phyloP scores from a whole-genome alignment of 2,113 vertebrate genomes.

The Nycticryphes semicollaris region DNA sequence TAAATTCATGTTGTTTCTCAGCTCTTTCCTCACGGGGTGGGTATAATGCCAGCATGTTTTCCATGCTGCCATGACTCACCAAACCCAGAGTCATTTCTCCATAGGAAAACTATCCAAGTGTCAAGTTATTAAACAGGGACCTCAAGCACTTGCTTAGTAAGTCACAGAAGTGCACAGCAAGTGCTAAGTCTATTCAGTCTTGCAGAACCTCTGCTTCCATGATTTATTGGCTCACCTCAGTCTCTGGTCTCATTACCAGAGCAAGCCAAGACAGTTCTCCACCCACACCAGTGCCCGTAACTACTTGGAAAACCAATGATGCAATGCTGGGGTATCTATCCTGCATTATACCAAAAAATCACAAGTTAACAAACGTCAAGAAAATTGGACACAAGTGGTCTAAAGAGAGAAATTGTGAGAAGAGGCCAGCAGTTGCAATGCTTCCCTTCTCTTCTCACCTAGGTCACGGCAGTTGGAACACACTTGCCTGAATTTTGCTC shows the following conservation, averaged over 20 bases:
- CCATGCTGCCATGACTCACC: background rate
- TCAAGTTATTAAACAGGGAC: background rate
- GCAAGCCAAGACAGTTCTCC: background rate
- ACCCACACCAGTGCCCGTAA: background rate
- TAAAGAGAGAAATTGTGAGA: background rate
- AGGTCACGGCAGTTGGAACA: background rate
- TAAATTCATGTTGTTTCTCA: background rate
- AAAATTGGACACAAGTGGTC: background rate
- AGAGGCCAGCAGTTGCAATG: background rate
- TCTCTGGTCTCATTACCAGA: background rate
- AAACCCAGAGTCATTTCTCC: background rate
- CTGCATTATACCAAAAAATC: background rate
- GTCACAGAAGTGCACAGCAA: background rate
- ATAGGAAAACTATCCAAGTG: background rate
- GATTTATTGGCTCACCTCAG: background rate
- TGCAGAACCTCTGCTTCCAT: background rate
- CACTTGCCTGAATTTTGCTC: background rate
- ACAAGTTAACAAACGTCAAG: background rate
- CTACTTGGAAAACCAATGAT: background rate
- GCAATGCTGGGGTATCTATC: background rate
- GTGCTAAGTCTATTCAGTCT: background rate
- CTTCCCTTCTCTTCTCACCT: background rate
- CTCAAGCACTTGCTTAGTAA: background rate
- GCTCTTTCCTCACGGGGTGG: background rate
- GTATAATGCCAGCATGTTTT: background rate